Evolutionary conservation across 1,140 invertebrate genomes (phyloP), one percentile per base, ranked within the genome.

Genomic region (Heterodera carotae): DNA sequence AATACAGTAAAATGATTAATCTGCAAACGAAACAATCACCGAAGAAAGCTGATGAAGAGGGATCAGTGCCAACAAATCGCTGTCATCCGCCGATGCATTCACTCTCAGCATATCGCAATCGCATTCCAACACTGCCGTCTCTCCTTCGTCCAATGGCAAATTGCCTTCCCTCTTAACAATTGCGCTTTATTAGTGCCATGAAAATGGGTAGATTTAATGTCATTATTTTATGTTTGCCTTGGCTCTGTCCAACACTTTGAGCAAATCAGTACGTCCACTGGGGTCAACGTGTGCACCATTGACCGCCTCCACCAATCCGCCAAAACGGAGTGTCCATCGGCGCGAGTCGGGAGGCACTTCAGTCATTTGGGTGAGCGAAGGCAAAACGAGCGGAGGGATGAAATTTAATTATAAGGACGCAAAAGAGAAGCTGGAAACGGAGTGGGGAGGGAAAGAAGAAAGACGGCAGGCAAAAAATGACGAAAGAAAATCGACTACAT

Each of bases 201-300:
- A 12, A 43, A 6, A 8, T 43, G 56, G 27, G 25, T 56, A 76
- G 25, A 10, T 15, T 66, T 36, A 27, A n/a, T 12, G 27, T 34
- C 33, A 33, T 34, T 31, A 1, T 33, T 75, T 22, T 75, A 33
- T 27, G 15, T 29, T 29, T 36, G 81, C 75, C 75, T 82, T 74
- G 25, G 81, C 82, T 10, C 60, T 53, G 62, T 83, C 82, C 22
- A 70, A 27, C 8, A 84, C 71, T 69, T 75, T 84, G 8, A 83
- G 66, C 18, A 84, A 53, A 73, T 83, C 84, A 27, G 84, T 83
- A 62, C 84, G 75, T 56, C 84, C 83, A 68, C 80, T 85, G 18
- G 75, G 81, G 69, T 83, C 82, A 27, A 84, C 79, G 75, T 83
- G 74, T 31, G 69, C 73, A 27, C 78, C 56, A 60, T 71, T 84